These are phyloP conservation scores for Patella vulgata DNA, from an alignment of 1,140 invertebrate genomes.

Conservation along the genomic window DNA sequence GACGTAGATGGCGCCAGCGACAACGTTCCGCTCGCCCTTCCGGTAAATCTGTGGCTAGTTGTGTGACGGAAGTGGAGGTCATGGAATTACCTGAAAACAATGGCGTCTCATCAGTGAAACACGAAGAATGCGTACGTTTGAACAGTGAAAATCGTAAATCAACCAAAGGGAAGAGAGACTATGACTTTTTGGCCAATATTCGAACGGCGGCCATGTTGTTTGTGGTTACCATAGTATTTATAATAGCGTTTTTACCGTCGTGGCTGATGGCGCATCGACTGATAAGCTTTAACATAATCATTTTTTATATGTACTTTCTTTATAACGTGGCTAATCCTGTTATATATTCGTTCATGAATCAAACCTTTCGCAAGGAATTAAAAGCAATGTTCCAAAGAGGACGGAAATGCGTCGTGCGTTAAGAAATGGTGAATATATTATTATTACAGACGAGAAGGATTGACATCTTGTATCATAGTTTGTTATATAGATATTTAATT, in stretches of 20 bases:
- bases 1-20: conserved; percentile 39
- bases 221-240: conserved; percentile 62
- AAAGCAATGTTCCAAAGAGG: conserved; percentile 49
- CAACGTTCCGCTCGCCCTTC: conserved; percentile 15
- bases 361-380: conserved; percentile 60
- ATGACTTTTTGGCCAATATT: conserved; percentile 55
- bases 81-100: conserved; percentile 23
- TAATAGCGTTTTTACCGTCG: conserved; percentile 59
- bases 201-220: conserved; percentile 62
- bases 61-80: conserved; percentile 22
- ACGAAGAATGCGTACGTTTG: conserved; percentile 2
- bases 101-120: conserved; percentile 12
- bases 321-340: conserved; percentile 64
- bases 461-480: too few species aligned
- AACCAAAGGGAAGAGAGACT: conserved; percentile 25
- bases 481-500: too few species aligned
- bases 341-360: conserved; percentile 65
- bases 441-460: too few species aligned
- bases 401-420: too few species aligned
- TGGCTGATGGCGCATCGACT: conserved; percentile 58
- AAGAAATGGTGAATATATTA: too few species aligned
- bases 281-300: conserved; percentile 43
- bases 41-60: conserved; percentile 5
- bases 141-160: conserved; percentile 25
- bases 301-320: conserved; percentile 63